phyloP scores from a whole-genome alignment of 2,113 vertebrate genomes.

The Mus pahari region DNA sequence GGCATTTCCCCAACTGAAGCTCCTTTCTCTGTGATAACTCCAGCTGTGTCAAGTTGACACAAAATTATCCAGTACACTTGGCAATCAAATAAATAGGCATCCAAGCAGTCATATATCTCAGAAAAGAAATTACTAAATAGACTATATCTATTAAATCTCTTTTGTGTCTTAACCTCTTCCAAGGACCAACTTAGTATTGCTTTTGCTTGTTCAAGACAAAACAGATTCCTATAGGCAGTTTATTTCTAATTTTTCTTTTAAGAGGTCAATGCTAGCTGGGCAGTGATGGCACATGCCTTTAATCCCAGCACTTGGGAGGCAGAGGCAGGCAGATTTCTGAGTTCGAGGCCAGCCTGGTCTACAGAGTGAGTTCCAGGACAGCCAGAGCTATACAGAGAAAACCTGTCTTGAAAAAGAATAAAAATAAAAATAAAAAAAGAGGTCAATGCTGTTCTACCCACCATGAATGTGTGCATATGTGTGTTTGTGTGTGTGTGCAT shows the following conservation, averaged over 20 bases:
- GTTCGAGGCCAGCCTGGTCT: no score
- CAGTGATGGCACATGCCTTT: no score
- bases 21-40: no score
- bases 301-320: no score
- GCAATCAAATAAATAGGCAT: slow-evolving; percentile 19
- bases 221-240: background rate
- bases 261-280: background rate
- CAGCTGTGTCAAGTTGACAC: no score
- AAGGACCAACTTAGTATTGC: slow-evolving; percentile 22
- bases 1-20: no score
- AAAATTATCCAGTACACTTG: no score
- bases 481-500: no score
- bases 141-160: slow-evolving; percentile 6
- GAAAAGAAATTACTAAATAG: background rate
- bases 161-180: slow-evolving; percentile 35
- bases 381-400: no score
- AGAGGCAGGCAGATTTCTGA: no score
- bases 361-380: no score
- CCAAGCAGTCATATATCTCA: slow-evolving; percentile 11
- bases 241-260: background rate
- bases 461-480: background rate
- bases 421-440: background rate
- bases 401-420: no score
- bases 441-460: background rate
- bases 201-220: background rate